These are phyloP conservation scores for Phoeniculus purpureus DNA, from an alignment of 2,797 vertebrate genomes.

Conservation along the genomic window DNA sequence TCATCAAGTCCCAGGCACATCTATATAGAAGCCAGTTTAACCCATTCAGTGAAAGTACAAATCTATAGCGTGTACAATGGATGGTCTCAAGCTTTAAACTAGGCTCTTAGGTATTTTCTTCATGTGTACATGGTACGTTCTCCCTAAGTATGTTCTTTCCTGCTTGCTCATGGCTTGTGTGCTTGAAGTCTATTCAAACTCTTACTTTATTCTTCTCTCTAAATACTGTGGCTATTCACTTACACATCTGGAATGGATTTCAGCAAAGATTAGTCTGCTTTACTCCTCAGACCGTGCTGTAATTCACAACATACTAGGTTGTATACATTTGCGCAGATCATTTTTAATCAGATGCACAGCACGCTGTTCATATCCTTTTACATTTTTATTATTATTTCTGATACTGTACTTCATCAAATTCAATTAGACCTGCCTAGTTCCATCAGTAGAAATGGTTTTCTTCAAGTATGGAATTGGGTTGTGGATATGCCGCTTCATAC, in stretches of 20 bases:
- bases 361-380: conserved; percentile 59
- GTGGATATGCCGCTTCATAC: neutral
- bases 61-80: neutral
- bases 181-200: conserved; percentile 35
- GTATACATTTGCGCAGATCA: conserved; percentile 47
- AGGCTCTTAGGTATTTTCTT: conserved; percentile 8
- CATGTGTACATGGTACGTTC: accelerated
- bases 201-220: conserved; percentile 40
- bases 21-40: neutral
- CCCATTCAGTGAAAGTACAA: neutral
- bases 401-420: conserved; percentile 63
- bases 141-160: conserved; percentile 29
- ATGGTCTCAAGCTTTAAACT: neutral
- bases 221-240: conserved; percentile 41
- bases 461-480: conserved; percentile 26
- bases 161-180: conserved; percentile 18
- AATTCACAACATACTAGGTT: conserved; percentile 66
- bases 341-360: conserved; percentile 70
- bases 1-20: neutral
- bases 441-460: conserved; percentile 48
- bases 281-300: conserved; percentile 22
- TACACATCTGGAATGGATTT: conserved; percentile 63
- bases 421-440: conserved; percentile 50
- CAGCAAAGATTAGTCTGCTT: conserved; percentile 30
- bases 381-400: conserved; percentile 62